Conservation (phyloP, 2,888 invertebrate genomes). For the Cephus rjabovi region DNA sequence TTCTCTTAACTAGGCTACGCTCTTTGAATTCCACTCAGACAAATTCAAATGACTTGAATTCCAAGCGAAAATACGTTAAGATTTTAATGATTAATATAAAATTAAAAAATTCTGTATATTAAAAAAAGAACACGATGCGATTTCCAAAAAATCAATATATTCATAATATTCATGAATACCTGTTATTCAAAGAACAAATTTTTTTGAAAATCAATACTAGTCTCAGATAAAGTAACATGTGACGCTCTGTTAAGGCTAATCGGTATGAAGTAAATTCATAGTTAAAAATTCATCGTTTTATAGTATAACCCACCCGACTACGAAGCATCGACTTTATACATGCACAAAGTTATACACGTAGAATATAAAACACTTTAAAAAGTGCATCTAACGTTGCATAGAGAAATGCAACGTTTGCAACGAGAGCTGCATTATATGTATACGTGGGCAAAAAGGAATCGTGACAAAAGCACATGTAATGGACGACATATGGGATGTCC, state of each 20-base stretch:
- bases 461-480: background rate
- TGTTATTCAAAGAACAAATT: too few relatives aligned
- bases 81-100: background rate
- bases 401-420: background rate
- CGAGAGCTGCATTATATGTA: background rate
- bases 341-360: too few relatives aligned
- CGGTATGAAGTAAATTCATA: background rate
- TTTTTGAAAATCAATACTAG: background rate
- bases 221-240: background rate
- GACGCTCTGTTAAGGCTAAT: background rate
- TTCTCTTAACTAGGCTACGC: background rate
- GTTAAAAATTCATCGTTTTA: background rate
- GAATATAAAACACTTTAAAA: background rate
- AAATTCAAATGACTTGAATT: background rate
- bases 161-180: too few relatives aligned
- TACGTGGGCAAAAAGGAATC: background rate
- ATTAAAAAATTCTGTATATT: background rate
- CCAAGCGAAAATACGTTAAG: background rate
- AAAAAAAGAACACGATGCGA: background rate
- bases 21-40: background rate
- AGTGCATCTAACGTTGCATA: background rate
- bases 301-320: too few relatives aligned
- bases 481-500: background rate
- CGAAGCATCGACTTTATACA: too few relatives aligned
- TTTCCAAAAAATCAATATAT: too few relatives aligned